phyloP scores from a whole-genome alignment of 2,797 vertebrate species.

The Schizothorax lantsangensis region DNA sequence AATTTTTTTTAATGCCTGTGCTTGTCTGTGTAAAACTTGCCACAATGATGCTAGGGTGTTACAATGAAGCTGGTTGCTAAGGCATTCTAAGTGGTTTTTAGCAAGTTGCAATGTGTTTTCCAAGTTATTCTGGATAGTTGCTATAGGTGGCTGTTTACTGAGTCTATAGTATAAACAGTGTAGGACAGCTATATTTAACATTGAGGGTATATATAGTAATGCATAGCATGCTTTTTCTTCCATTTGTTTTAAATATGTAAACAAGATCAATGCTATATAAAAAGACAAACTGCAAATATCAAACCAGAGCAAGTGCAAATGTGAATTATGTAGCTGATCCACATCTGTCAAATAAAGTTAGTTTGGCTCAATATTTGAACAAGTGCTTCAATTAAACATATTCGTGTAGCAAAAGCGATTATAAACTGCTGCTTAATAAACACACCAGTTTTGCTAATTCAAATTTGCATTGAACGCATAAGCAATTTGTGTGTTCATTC shows the following conservation, averaged over 20 bases:
- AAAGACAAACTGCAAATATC: neutral
- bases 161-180: neutral
- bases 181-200: neutral
- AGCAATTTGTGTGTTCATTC: constrained; percentile 14
- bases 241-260: neutral
- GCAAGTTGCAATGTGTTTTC: neutral
- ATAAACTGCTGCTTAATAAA: constrained; percentile 17
- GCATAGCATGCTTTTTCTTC: neutral
- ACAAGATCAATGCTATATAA: neutral
- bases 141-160: neutral
- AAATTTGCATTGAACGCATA: neutral
- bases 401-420: neutral
- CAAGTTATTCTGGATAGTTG: neutral
- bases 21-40: neutral
- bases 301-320: neutral
- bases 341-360: neutral
- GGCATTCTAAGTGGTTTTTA: neutral
- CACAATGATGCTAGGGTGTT: neutral
- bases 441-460: neutral
- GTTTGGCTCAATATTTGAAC: neutral
- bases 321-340: neutral
- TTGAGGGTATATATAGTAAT: neutral
- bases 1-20: no score
- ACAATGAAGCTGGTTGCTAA: neutral
- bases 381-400: neutral